Evolutionary conservation across 1,140 invertebrate genomes (phyloP).

Genomic region (Drosophila simulans): DNA sequence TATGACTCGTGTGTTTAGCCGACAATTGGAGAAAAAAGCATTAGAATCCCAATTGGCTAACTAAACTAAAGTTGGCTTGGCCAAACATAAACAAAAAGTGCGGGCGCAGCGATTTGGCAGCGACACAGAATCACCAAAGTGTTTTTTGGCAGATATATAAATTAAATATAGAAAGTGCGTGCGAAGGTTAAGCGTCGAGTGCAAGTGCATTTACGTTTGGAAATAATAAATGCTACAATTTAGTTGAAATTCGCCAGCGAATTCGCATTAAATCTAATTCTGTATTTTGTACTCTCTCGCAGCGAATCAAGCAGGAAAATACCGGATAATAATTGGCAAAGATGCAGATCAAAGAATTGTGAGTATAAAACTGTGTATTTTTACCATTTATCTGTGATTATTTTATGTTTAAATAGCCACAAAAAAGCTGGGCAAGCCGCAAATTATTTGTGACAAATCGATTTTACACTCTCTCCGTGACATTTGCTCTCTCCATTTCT

Average conservation of each 20-base stretch:
- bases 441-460: conserved; percentile 73
- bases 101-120: conserved; percentile 10
- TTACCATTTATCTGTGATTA: not conserved
- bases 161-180: conserved; percentile 54
- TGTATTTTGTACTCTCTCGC: conserved; percentile 25
- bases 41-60: conserved; percentile 18
- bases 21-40: conserved; percentile 57
- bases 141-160: conserved; percentile 26
- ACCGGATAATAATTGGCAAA: conserved; percentile 51
- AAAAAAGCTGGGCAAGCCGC: conserved; percentile 49
- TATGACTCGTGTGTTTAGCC: conserved; percentile 76
- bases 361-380: conserved; percentile 43
- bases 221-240: conserved; percentile 39
- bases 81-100: conserved; percentile 20
- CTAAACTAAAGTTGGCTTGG: conserved; percentile 5
- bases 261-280: conserved; percentile 46
- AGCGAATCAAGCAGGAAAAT: conserved; percentile 50
- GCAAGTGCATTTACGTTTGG: conserved; percentile 46
- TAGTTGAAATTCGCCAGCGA: conserved; percentile 14
- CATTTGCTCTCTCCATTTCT: conserved; percentile 15
- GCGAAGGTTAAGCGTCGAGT: conserved; percentile 44
- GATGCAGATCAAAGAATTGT: conserved; percentile 80
- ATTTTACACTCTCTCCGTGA: conserved; percentile 57
- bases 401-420: conserved; percentile 27
- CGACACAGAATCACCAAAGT: conserved; percentile 2